Evolutionary conservation across 2,888 invertebrate species (phyloP).

Genomic region (Lagria hirta): DNA sequence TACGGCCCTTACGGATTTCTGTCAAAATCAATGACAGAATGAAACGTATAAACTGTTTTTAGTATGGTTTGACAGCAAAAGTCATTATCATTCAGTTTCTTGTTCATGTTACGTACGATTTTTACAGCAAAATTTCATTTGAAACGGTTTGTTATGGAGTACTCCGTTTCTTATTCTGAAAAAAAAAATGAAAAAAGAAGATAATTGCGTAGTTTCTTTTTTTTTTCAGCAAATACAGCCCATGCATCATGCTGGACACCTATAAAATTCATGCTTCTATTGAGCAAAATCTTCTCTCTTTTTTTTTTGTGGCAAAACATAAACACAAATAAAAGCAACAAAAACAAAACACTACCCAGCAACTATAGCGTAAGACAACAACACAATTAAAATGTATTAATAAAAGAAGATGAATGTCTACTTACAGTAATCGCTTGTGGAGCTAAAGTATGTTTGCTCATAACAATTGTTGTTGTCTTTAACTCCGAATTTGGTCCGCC

Average conservation of each 20-base stretch:
- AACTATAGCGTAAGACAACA: neutral
- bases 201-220: constrained; percentile 8
- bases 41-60: constrained; percentile 1
- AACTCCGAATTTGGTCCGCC: constrained; percentile 58
- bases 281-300: constrained; percentile 1
- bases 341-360: constrained; percentile 2
- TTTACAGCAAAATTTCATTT: constrained; percentile 39
- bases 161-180: constrained; percentile 40
- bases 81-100: neutral
- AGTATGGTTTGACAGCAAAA: neutral
- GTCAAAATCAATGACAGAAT: too few relatives aligned
- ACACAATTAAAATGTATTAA: neutral
- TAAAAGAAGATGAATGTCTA: constrained; percentile 31
- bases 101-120: constrained; percentile 12
- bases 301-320: constrained; percentile 1
- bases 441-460: constrained; percentile 90
- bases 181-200: constrained; percentile 35
- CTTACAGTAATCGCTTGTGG: constrained; percentile 66
- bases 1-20: too few relatives aligned
- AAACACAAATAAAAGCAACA: neutral
- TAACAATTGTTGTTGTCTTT: constrained; percentile 90
- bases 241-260: constrained; percentile 19
- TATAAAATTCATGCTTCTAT: constrained; percentile 13
- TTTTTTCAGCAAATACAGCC: constrained; percentile 1
- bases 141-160: constrained; percentile 40